Evolutionary conservation across 2,113 vertebrate species (phyloP), one percentile per base, ranked within the genome.

Genomic region (Anser brachyrhynchus): DNA sequence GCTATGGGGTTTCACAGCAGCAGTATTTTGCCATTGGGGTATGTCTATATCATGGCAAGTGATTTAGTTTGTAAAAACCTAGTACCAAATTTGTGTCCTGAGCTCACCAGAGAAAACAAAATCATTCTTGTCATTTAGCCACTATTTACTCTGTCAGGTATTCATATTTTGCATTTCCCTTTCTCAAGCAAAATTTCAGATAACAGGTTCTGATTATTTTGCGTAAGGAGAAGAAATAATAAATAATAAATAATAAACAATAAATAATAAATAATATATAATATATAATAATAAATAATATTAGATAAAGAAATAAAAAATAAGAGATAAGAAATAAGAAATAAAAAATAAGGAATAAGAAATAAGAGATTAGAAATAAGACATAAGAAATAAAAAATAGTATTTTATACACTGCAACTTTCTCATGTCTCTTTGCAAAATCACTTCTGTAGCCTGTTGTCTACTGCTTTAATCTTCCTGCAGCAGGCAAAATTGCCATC

Each of bases 321-420:
- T 49, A 49, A 49, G 46, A 49, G 10, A 49, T 49, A 49, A 43
- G 43, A 43, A 16, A 19, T 39, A 18, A 43, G 43, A 43, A 43
- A 43, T 43, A 43, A 46, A 21, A 22, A 49, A 11, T 21, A 22
- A 49, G 5, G 21, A 49, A 49, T 46, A 46, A 49, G 46, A 49
- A 49, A 49, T 10, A 49, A 49, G 43, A 44, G 16, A 18, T 44
- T 44, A 44, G 43, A 44, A 44, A 44, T 44, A 51, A 22, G 9
- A 51, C 49, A 22, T 51, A 25, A 52, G 51, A 22, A 52, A 52
- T 23, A 55, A 85, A 20, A 54, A 3, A 16, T 21, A 55, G 6
- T 16, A 4, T 31, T 59, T 66, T 37, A 52, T 10, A 25, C 9
- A 3, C 3, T 4, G 12, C 5, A 25, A 46, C 9, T 0, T 57